phyloP scores from a whole-genome alignment of 2,797 vertebrate species.

The Rallus crepitans region DNA sequence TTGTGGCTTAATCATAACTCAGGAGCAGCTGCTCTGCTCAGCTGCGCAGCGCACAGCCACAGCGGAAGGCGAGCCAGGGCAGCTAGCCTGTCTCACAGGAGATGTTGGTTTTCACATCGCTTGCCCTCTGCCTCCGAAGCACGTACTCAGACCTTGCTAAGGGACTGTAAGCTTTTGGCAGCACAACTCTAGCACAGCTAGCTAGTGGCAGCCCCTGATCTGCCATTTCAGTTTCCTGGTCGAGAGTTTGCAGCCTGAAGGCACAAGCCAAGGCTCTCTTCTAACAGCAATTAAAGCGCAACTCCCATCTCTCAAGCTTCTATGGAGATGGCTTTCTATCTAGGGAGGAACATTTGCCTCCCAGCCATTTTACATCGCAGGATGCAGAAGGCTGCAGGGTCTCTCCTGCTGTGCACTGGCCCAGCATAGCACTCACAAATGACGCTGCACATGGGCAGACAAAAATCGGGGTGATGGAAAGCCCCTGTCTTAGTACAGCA shows the following conservation, averaged over 20 bases:
- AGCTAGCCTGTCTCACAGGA: neutral
- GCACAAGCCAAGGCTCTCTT: slow-evolving; percentile 3
- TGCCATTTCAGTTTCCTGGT: neutral
- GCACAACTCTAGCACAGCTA: neutral
- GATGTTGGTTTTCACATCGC: neutral
- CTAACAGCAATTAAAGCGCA: neutral
- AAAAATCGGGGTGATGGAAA: neutral
- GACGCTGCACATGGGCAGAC: neutral
- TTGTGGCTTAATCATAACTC: neutral
- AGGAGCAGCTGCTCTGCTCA: neutral
- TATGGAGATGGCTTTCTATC: neutral
- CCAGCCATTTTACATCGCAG: neutral
- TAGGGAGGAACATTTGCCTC: neutral
- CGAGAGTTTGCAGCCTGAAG: slow-evolving; percentile 30
- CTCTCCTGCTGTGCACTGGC: neutral
- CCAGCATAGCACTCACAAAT: neutral
- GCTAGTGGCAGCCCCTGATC: neutral
- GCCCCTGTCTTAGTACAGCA: neutral
- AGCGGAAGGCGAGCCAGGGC: neutral
- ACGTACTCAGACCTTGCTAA: neutral
- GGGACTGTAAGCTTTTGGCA: neutral
- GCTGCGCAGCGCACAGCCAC: neutral
- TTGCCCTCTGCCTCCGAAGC: slow-evolving; percentile 13
- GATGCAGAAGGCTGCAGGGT: neutral
- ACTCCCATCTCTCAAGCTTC: slow-evolving; percentile 20